Conservation (phyloP, 2,113 vertebrate genomes). For the Poecilia latipinna region DNA sequence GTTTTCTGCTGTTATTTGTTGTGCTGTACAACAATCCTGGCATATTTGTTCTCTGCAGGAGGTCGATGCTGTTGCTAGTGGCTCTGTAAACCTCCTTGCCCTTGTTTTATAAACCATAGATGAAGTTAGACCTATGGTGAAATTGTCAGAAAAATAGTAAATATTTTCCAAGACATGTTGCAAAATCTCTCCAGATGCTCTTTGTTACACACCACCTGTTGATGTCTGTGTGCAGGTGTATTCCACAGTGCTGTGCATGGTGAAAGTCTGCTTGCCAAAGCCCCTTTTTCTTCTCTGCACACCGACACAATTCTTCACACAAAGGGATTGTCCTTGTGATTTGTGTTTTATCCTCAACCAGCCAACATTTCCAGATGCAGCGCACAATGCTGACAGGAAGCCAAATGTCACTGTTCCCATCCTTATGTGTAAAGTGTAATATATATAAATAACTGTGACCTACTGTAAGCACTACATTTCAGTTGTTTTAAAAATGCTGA, state of each 20-base stretch:
- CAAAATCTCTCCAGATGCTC: slow-evolving; percentile 12
- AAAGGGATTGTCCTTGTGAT: slow-evolving; percentile 50
- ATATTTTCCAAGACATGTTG: slow-evolving; percentile 19
- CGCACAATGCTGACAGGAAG: slow-evolving; percentile 43
- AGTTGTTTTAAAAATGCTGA: slow-evolving; percentile 23
- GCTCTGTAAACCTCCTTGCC: slow-evolving; percentile 8
- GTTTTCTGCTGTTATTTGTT: slow-evolving; percentile 51
- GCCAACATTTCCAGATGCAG: slow-evolving; percentile 46
- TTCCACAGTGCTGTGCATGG: slow-evolving; percentile 57
- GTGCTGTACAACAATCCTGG: slow-evolving; percentile 23
- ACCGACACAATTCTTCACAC: slow-evolving; percentile 58
- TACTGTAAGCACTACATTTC: slow-evolving; percentile 52
- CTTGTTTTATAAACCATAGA: not conserved
- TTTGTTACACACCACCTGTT: slow-evolving; percentile 36
- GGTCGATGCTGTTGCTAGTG: slow-evolving; percentile 27
- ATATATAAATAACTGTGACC: slow-evolving; percentile 4
- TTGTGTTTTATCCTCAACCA: slow-evolving; percentile 52
- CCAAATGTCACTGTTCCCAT: slow-evolving; percentile 45
- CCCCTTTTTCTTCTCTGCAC: slow-evolving; percentile 41
- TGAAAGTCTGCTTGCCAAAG: slow-evolving; percentile 66
- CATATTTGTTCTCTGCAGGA: slow-evolving; percentile 31
- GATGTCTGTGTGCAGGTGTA: slow-evolving; percentile 48
- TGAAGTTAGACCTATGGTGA: not conserved
- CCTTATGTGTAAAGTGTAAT: slow-evolving; percentile 52
- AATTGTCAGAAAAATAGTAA: not conserved